Conservation (phyloP, 2,113 vertebrate species). For the Sitta europaea region DNA sequence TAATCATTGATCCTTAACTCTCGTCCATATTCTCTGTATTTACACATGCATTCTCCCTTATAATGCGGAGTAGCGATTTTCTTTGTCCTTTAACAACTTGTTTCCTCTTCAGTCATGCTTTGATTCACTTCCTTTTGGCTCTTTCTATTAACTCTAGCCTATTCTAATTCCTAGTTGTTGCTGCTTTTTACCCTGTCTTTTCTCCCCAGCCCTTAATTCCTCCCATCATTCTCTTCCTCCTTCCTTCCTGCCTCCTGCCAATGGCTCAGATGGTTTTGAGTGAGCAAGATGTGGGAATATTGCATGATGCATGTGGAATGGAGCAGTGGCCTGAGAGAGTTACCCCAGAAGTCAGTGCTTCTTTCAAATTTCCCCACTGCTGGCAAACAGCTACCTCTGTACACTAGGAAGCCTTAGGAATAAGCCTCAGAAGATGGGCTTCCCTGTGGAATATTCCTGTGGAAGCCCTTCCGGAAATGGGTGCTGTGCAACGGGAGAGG, state of each 20-base stretch:
- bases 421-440: neutral
- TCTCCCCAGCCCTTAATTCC: neutral
- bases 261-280: neutral
- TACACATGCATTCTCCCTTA: neutral
- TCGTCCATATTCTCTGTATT: neutral
- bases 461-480: neutral
- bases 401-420: neutral
- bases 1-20: neutral
- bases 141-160: conserved; percentile 23
- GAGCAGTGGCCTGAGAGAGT: neutral
- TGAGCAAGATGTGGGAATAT: neutral
- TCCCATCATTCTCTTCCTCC: neutral
- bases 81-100: neutral
- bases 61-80: neutral
- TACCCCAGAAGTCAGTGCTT: neutral
- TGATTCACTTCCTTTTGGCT: conserved; percentile 30
- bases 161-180: neutral
- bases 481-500: neutral
- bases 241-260: neutral
- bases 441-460: neutral
- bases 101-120: conserved; percentile 27
- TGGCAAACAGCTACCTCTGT: neutral
- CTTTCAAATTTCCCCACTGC: neutral
- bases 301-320: neutral
- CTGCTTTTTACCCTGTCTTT: neutral